A percentile compares a stretch with the other conserved stretches of the same genome.
Conservation (phyloP, 2,888 invertebrate genomes). For the Piscicola geometra region DNA sequence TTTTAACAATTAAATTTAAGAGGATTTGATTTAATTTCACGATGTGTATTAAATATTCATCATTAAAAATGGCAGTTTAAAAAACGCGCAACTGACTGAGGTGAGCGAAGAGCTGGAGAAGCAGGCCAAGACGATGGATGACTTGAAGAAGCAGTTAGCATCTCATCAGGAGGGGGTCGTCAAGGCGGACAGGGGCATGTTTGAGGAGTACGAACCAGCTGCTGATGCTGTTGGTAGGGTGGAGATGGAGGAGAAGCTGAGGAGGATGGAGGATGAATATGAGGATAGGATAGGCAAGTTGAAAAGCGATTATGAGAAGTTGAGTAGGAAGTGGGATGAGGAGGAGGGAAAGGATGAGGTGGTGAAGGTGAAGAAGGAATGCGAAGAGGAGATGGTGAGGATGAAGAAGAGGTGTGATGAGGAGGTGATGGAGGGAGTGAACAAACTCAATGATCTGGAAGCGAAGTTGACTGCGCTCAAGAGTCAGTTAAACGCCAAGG, state of each 20-base stretch:
- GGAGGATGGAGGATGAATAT: not conserved
- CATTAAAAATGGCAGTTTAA: not conserved
- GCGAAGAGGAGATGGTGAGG: constrained; percentile 1
- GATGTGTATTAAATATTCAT: too few species aligned
- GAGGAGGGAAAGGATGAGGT: not conserved
- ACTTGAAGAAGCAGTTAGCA: not conserved
- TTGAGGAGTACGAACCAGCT: constrained; percentile 5
- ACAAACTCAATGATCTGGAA: constrained; percentile 22
- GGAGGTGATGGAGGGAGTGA: constrained; percentile 10
- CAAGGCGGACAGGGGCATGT: not conserved
- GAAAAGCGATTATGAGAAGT: not conserved
- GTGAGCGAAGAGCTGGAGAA: not conserved
- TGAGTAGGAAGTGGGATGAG: not conserved
- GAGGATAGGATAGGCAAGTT: not conserved
- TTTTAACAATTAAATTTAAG: too few species aligned
- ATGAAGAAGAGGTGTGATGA: constrained; percentile 11
- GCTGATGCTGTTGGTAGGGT: not conserved
- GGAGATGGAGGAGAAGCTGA: not conserved
- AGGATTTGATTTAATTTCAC: constrained; percentile 2
- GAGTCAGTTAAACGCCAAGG: constrained; percentile 1
- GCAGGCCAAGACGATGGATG: not conserved
- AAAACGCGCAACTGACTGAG: not conserved
- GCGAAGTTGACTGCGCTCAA: not conserved
- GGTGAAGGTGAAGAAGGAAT: not conserved
- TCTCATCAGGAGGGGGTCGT: not conserved